A percentile compares a stretch with the other conserved stretches of the same genome.
phyloP scores from a whole-genome alignment of 2,113 vertebrate genomes.

The Athene cunicularia region DNA sequence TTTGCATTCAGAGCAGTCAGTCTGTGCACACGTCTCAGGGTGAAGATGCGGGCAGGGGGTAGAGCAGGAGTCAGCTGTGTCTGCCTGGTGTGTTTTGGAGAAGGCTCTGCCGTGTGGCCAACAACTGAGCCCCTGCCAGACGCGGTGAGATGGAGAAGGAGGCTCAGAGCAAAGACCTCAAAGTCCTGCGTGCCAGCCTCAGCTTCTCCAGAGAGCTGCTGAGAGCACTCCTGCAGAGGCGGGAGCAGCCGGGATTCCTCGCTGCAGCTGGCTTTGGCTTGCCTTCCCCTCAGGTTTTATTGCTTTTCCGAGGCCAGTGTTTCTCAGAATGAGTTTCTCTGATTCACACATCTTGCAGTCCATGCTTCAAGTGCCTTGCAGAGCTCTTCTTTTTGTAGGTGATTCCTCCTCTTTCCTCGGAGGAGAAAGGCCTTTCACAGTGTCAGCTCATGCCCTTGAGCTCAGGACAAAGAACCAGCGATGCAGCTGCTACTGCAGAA shows the following conservation, averaged over 20 bases:
- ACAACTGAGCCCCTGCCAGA: background rate
- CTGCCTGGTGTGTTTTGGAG: accelerated
- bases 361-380: background rate
- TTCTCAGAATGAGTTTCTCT: background rate
- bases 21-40: accelerated
- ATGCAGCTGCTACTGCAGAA: background rate
- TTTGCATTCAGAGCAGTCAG: background rate
- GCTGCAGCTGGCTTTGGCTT: background rate
- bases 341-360: accelerated
- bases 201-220: background rate
- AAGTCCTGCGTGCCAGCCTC: accelerated
- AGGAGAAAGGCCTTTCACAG: accelerated
- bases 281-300: background rate
- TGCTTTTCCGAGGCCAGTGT: accelerated
- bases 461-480: background rate
- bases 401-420: background rate
- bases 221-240: background rate
- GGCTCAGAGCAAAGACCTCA: background rate
- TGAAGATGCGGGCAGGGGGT: accelerated
- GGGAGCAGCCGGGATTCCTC: background rate
- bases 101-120: background rate
- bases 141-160: accelerated
- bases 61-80: accelerated
- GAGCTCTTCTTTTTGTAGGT: background rate
- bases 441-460: background rate